Conservation (phyloP, 2,888 invertebrate genomes). For the Campoplex nolae region DNA sequence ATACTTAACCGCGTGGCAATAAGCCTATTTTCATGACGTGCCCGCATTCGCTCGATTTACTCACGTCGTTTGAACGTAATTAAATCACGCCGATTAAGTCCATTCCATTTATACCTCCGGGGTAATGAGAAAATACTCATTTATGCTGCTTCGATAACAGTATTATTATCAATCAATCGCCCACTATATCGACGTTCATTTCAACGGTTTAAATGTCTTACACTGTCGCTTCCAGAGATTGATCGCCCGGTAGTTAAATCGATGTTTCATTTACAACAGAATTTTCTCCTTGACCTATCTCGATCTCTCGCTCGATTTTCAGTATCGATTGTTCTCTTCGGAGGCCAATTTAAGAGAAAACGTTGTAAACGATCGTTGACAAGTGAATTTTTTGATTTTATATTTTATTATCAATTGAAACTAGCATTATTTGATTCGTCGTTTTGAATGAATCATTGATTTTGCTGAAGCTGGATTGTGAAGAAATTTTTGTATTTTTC, state of each 20-base stretch:
- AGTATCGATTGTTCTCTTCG: not conserved
- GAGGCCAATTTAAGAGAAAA: not conserved
- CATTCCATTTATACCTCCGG: not conserved
- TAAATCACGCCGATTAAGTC: conserved; percentile 9
- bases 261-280: not conserved
- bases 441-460: not conserved
- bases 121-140: conserved; percentile 5
- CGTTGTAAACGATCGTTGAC: not conserved
- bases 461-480: not conserved
- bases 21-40: conserved; percentile 5
- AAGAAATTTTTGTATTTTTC: not conserved
- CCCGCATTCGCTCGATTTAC: conserved; percentile 1
- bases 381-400: not conserved
- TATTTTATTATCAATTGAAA: not conserved
- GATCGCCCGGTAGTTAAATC: not conserved
- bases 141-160: conserved; percentile 9
- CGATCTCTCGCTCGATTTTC: not conserved
- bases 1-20: conserved; percentile 15
- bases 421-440: not conserved
- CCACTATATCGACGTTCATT: not conserved
- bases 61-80: conserved; percentile 9
- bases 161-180: conserved; percentile 7
- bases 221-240: conserved; percentile 11
- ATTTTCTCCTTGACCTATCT: not conserved
- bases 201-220: not conserved